Percentiles rank a stretch among this genome's conserved stretches.
phyloP scores from a whole-genome alignment of 2,113 vertebrate species.

The Scophthalmus maximus region DNA sequence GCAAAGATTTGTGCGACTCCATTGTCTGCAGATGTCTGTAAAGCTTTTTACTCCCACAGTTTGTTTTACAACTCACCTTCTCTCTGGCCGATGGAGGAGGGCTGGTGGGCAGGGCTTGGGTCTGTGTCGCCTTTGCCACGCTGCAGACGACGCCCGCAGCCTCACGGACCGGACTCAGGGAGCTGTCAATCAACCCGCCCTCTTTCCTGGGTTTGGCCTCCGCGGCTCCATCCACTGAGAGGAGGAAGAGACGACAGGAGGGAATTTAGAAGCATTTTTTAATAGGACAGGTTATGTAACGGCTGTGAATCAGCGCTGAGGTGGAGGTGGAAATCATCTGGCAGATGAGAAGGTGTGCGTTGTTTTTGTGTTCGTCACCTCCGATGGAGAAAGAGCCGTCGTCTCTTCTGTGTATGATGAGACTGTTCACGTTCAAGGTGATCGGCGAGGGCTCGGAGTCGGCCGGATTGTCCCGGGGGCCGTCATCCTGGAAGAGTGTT shows the following conservation, averaged over 20 bases:
- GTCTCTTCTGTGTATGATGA: constrained; percentile 90
- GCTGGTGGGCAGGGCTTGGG: constrained; percentile 69
- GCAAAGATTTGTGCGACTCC: too few species aligned
- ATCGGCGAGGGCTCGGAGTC: constrained; percentile 84
- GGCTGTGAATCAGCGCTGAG: constrained; percentile 48
- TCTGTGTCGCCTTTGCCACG: constrained; percentile 85
- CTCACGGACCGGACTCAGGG: constrained; percentile 61
- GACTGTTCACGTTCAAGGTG: constrained; percentile 88
- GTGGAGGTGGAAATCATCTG: constrained; percentile 40
- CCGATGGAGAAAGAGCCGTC: constrained; percentile 93
- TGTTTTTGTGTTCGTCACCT: constrained; percentile 79
- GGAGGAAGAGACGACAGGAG: neutral
- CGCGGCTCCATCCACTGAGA: constrained; percentile 54
- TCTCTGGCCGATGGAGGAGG: constrained; percentile 78
- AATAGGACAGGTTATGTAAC: constrained; percentile 37
- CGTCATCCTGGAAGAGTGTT: constrained; percentile 87
- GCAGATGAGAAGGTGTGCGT: constrained; percentile 4
- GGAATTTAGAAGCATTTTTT: constrained; percentile 19
- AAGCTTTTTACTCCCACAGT: neutral
- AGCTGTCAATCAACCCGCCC: constrained; percentile 41
- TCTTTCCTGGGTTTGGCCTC: constrained; percentile 62
- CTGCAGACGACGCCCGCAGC: constrained; percentile 41
- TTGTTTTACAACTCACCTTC: constrained; percentile 80
- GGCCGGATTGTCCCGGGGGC: constrained; percentile 82
- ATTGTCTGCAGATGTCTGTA: neutral